A percentile compares a stretch with the other conserved stretches of the same genome.
Conservation (phyloP, 2,888 invertebrate species). For the Plagodis dolabraria region DNA sequence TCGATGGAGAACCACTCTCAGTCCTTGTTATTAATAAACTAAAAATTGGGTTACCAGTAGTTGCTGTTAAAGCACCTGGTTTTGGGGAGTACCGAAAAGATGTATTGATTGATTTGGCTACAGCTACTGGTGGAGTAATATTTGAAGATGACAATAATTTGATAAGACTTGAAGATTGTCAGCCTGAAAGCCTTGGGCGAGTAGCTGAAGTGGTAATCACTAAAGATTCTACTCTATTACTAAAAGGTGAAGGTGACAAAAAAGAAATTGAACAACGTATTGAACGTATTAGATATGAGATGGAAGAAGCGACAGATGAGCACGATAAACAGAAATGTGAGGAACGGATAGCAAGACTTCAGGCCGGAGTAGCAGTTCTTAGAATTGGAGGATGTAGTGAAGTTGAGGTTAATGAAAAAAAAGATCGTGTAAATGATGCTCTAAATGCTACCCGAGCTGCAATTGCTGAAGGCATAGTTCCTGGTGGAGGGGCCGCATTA, state of each 20-base stretch:
- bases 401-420: constrained; percentile 97
- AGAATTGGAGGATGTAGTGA: constrained; percentile 94
- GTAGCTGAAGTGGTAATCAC: constrained; percentile 95
- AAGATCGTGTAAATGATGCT: constrained; percentile 97
- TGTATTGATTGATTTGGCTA: constrained; percentile 95
- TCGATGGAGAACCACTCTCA: constrained; percentile 96
- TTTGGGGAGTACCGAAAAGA: constrained; percentile 97
- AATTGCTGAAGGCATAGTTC: constrained; percentile 97
- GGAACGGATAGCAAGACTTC: constrained; percentile 94
- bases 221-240: constrained; percentile 93
- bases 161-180: constrained; percentile 94
- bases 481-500: constrained; percentile 96
- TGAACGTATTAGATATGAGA: constrained; percentile 92
- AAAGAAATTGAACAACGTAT: constrained; percentile 91
- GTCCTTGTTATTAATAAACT: constrained; percentile 94
- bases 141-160: constrained; percentile 97
- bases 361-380: constrained; percentile 91
- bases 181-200: constrained; percentile 90
- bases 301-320: constrained; percentile 91
- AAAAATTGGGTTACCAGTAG: constrained; percentile 96
- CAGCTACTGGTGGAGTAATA: constrained; percentile 95
- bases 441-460: constrained; percentile 97
- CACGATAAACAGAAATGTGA: constrained; percentile 96
- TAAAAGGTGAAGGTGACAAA: constrained; percentile 90
- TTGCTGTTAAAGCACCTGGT: constrained; percentile 97